These are phyloP conservation scores for Eurytoma californica DNA, from an alignment of 2,888 invertebrate genomes.

Conservation along the genomic window DNA sequence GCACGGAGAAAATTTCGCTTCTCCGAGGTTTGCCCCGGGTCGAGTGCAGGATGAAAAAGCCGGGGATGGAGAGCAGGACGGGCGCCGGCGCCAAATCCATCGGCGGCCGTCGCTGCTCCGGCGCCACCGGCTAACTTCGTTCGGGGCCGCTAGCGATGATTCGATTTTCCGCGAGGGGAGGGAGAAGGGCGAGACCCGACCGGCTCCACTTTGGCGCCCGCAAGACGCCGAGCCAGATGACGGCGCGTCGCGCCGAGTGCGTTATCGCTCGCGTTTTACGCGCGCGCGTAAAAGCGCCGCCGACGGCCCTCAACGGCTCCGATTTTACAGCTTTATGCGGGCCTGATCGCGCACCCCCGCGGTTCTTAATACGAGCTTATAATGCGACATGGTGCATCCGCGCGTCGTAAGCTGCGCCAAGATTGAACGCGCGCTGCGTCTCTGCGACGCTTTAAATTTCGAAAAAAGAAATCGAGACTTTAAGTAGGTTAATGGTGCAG, in stretches of 20 bases:
- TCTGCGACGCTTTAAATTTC: neutral
- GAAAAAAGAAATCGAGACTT: neutral
- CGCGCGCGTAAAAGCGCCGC: too few relatives aligned
- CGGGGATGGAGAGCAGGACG: too few relatives aligned
- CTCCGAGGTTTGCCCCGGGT: neutral
- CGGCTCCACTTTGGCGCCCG: constrained; percentile 58
- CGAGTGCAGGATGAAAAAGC: too few relatives aligned
- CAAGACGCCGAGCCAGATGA: neutral
- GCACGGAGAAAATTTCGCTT: neutral
- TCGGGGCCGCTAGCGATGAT: constrained; percentile 67
- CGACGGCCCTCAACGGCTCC: too few relatives aligned
- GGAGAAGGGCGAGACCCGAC: constrained; percentile 54
- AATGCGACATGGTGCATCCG: neutral
- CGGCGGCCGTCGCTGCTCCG: neutral
- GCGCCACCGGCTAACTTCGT: constrained; percentile 63
- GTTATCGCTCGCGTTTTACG: too few relatives aligned
- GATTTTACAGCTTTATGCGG: too few relatives aligned
- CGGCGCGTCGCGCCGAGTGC: too few relatives aligned
- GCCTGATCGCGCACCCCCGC: neutral
- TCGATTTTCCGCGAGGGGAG: constrained; percentile 70
- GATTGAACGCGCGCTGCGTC: neutral
- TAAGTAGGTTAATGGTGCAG: neutral
- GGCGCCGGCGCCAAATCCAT: neutral
- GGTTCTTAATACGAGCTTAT: constrained; percentile 26
- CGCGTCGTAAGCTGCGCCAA: neutral